Conservation (phyloP, 2,888 invertebrate genomes). For the Cremastinae sp. region DNA sequence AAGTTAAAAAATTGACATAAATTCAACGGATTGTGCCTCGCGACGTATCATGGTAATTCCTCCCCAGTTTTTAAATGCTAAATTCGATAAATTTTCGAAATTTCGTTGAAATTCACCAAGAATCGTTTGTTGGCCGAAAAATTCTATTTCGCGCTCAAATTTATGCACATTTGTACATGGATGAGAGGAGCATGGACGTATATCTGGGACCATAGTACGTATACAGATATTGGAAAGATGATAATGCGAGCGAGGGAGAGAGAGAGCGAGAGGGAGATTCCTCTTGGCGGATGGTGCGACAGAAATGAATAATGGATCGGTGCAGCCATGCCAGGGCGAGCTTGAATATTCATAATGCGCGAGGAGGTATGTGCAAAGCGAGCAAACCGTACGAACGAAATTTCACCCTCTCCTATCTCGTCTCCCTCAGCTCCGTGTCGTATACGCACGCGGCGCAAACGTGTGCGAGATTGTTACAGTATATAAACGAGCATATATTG, state of each 20-base stretch:
- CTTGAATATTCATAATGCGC: slow-evolving; percentile 77
- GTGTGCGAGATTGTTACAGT: slow-evolving; percentile 33
- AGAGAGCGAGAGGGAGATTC: no score
- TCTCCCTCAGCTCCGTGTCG: slow-evolving; percentile 33
- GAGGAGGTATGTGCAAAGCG: slow-evolving; percentile 49
- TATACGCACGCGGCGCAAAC: slow-evolving; percentile 12
- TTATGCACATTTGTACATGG: no score
- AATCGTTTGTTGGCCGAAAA: no score
- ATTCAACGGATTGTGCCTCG: no score
- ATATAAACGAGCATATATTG: no score
- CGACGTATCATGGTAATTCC: no score
- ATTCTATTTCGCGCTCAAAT: no score
- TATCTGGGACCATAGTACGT: background rate
- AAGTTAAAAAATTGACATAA: no score
- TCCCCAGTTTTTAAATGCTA: no score
- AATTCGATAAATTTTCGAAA: no score
- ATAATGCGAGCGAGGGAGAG: slow-evolving; percentile 36
- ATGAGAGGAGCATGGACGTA: background rate
- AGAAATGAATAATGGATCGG: slow-evolving; percentile 79
- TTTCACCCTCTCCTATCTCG: slow-evolving; percentile 52
- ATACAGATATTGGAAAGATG: slow-evolving; percentile 11
- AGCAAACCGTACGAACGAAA: slow-evolving; percentile 54
- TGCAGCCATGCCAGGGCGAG: slow-evolving; percentile 76
- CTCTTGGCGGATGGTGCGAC: slow-evolving; percentile 71
- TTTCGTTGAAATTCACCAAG: no score